Evolutionary conservation across 2,113 vertebrate species (phyloP), one percentile per base, ranked within the genome.

Genomic region (Amphilophus citrinellus): DNA sequence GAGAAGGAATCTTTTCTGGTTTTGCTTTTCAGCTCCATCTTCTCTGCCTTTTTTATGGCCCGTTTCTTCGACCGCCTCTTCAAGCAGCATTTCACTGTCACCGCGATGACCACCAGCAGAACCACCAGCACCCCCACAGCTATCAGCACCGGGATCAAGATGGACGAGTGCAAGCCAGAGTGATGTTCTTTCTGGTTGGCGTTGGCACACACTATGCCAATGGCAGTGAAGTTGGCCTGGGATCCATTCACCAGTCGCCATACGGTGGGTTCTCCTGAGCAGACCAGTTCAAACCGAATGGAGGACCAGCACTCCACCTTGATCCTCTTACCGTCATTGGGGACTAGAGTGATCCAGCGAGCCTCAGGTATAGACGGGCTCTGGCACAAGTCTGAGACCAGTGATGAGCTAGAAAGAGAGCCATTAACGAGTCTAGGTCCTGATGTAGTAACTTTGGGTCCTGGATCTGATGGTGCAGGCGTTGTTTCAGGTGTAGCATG

Each of bases 71-170:
- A 66, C 14, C 82, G 20, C 71, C 84, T 91, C 73, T 47, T 91
- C 57, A 93, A 60, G 83, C 91, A 96, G 58, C 91, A 95, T 71
- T 93, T 95, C 56, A 96, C 86, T 0, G 78, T 84, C 58, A 93
- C 85, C 0, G 1, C 57, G 0, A 84, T 14, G 0, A 84, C 6
- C 22, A 79, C 24, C 84, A 88, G 39, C 39, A 94, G 42, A 10
- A 95, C 50, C 57, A 95, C 66, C 61, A 96, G 84, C 3, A 27
- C 87, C 37, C 84, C 89, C 14, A 91, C 75, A 0, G 87, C 92
- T 8, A 94, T 81, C 76, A 95, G 68, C 30, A 85, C 90, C 2
- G 92, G 92, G 7, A 95, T 13, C 59, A 94, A 58, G 20, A 93
- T 44, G 4, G 83, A 76, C 0, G 83, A 73, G 42, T 85, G 11